Base-by-base conservation (phyloP, 2,888 invertebrate genomes). In the Meiosimyza decipiens region DNA sequence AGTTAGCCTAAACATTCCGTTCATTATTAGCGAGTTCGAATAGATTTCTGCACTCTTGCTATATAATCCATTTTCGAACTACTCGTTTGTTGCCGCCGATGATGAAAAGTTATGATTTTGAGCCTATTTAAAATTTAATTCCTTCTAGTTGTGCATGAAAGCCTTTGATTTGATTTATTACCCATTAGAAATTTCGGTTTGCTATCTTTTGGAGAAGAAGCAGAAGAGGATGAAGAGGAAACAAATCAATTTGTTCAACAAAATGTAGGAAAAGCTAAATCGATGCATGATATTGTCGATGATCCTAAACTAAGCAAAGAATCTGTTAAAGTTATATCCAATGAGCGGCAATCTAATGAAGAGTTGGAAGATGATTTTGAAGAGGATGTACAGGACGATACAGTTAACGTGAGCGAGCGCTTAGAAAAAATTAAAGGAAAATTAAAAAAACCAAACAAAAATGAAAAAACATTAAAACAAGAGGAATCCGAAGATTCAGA, bases 161-260 rank as follows among this genome's bases (percentile, higher is more conserved):
- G 28, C 33, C 49, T 33, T 55, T 57, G 16, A 15, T 49, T 52
- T 50, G n/a, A 33, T 40, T 18, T 11, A 15, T 65, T 75, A 40
- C 3, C 49, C 15, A 40, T 2, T 80, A 98, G 97, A 84, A 97
- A 99, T 88, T 98, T 97, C 83, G 96, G 95, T 59, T 89, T 99
- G 2, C 88, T 99, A 3, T 99, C 99, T 0, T 99, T 99, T 87
- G 99, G 99, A 0, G 96, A 95, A 79, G 95, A 95, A 83, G 98
- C 98, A 0, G 98, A 98, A 82, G 98, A 97, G 82, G 98, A 98
- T 81, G 98, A 99, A 82, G 94, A 94, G 74, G 95, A 96, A 85
- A 92, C 92, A 0, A 92, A 90, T 79, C 90, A 90, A 79, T 91
- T 88, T 79, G 86, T 85, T 0, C 91, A 90, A 79, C 90, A 91